Base-by-base conservation (phyloP, 2,888 invertebrate species). In the Charanyca ferruginea region DNA sequence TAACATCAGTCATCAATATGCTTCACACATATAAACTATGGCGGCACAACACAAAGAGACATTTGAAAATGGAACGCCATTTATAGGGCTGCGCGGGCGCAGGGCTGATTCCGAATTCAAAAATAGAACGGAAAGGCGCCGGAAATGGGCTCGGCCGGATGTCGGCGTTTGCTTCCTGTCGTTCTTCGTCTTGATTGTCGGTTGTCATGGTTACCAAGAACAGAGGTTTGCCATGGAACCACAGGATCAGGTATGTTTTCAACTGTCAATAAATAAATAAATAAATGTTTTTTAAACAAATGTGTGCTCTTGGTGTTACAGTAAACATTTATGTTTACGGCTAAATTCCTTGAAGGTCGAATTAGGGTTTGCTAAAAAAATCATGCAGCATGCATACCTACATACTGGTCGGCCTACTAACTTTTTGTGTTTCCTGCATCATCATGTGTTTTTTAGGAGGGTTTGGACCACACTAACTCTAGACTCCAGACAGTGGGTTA, bases 181-280 rank as follows among this genome's bases (percentile, higher is more conserved):
- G 82, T 85, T 89, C 66, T 72, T 83, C 74, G 83, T 85, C 70
- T 79, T 93, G 83, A 80, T 91, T 78, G 83, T 87, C 87, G 86
- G 91, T 88, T 90, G 93, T 88, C 81, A 93, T 93, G 88, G 95
- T 83, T 88, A 88, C 83, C 90, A 91, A 71, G 97, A 97, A 86
- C 99, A 99, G 94, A 97, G 97, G 91, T 99, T 99, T 91, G 98
- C 98, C 41, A 98, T 98, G 96, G 98, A 99, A 89, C 99, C 99
- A 3, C 97, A 97, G 91, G 98, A 99, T 96, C 97, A 94, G 93
- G 94, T 94, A 83, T 64, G 67, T 82, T 74, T 76, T 58, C 7
- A 68, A 73, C 68, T 60, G 54, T 72, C 45, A 49, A 66, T 62
- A 62, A 48, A 71, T 45, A 71, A 51, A 55, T 48, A 32, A 6